Base-by-base conservation (phyloP, 2,888 invertebrate genomes). In the Digitonthophagus gazella region DNA sequence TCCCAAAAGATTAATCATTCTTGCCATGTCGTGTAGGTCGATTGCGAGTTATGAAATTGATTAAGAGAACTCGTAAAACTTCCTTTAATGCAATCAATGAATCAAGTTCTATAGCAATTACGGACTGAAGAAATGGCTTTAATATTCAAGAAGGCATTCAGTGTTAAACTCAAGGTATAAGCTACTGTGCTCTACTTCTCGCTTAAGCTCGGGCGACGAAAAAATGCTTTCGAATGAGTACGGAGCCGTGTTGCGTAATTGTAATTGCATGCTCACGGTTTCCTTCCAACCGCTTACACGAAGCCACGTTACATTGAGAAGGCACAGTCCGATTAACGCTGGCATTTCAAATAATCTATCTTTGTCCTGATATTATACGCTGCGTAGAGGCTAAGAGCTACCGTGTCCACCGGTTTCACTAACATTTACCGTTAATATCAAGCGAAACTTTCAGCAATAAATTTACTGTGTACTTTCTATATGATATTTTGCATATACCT, bases 261-360 rank as follows among this genome's bases (percentile, higher is more conserved):
- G 28, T 55, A 69, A 69, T 68, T 68, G 71, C 69, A 71, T 66
- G 70, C 65, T 69, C 72, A 69, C 72, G 70, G 68, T 71, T 65
- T 58, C 56, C 28, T 44, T 44, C 28, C 28, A 44, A 44, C 28
- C 28, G 28, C 28, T 44, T 44, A 44, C 28, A 44, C 28, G 28
- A 11, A 44, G 28, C 28, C 11, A 44, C 28, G 11, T 44, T 44
- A 11, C 28, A 44, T 44, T 44, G 8, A 44, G 28, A 44, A 11
- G 28, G 28, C 28, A 68, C 64, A 64, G 61, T 65, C 19, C 68
- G 68, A 68, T 68, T 65, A 65, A 68, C 58, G 20, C 22, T 65
- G 58, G 68, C 22, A 61, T 68, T 67, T 65, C 65, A 44, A 44
- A 44, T 44, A 44, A 44, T 44, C 28, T 44, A 44, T 44, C 28